Conservation (phyloP, 1,140 invertebrate genomes). For the Cotesia glomerata region DNA sequence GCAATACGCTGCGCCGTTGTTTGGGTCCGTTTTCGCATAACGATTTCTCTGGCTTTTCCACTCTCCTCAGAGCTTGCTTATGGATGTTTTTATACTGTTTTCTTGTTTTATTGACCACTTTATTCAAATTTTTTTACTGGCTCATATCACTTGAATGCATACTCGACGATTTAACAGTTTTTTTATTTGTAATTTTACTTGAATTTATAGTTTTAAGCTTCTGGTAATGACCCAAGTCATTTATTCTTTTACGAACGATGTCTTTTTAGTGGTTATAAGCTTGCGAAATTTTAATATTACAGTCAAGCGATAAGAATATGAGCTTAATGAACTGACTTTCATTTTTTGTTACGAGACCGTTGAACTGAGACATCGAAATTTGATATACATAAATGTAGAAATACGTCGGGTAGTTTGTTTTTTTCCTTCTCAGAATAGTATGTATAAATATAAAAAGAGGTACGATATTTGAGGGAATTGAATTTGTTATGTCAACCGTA, state of each 20-base stretch:
- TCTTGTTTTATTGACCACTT: background rate
- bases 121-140: background rate
- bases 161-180: background rate
- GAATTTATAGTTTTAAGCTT: background rate
- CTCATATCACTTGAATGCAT: background rate
- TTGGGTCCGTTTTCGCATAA: constrained; percentile 28
- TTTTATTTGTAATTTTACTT: background rate
- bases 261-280: too few relatives aligned
- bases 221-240: too few relatives aligned
- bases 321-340: too few relatives aligned
- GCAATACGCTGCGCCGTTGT: constrained; percentile 34
- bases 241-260: too few relatives aligned
- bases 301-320: too few relatives aligned
- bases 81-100: background rate
- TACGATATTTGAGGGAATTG: background rate
- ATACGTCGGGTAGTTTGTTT: too few relatives aligned
- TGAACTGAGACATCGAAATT: too few relatives aligned
- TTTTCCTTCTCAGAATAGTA: too few relatives aligned
- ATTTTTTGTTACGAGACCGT: too few relatives aligned
- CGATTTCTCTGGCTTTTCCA: constrained; percentile 27
- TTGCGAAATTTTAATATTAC: too few relatives aligned
- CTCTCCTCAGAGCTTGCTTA: constrained; percentile 19
- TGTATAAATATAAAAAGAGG: background rate
- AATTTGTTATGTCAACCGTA: constrained; percentile 2
- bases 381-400: too few relatives aligned